Evolutionary conservation across 2,888 invertebrate species (phyloP).

Genomic region (Axea sp.): DNA sequence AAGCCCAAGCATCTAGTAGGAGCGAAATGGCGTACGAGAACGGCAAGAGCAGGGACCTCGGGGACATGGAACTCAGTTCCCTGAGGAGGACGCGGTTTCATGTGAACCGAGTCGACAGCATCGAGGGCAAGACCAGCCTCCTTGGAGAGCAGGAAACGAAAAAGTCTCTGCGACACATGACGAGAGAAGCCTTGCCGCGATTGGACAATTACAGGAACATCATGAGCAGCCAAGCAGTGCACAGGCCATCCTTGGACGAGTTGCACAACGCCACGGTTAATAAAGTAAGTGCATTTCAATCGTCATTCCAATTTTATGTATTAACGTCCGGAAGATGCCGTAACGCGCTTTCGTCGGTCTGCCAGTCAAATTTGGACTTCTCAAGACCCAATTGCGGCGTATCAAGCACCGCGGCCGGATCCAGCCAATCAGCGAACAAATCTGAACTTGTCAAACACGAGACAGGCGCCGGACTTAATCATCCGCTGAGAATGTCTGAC

Average conservation of each 20-base stretch:
- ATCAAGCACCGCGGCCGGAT: conserved; percentile 7
- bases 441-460: conserved; percentile 6
- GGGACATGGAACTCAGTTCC: conserved; percentile 76
- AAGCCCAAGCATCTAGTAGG: neutral
- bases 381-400: neutral
- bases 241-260: conserved; percentile 92
- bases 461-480: neutral
- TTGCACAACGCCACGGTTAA: conserved; percentile 91
- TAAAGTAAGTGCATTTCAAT: conserved; percentile 82
- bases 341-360: neutral
- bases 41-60: conserved; percentile 70
- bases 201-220: conserved; percentile 94
- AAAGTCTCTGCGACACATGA: conserved; percentile 82
- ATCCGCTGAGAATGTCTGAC: neutral
- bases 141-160: conserved; percentile 76
- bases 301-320: neutral
- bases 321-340: neutral
- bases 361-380: conserved; percentile 16
- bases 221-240: conserved; percentile 91
- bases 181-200: conserved; percentile 91
- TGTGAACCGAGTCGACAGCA: conserved; percentile 83
- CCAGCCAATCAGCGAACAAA: neutral
- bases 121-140: conserved; percentile 78
- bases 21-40: conserved; percentile 73
- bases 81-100: conserved; percentile 82